Percentiles rank a stretch among this genome's conserved stretches.
These are phyloP conservation scores for Paralichthys olivaceus DNA, from an alignment of 2,113 vertebrate genomes.

Conservation along the genomic window DNA sequence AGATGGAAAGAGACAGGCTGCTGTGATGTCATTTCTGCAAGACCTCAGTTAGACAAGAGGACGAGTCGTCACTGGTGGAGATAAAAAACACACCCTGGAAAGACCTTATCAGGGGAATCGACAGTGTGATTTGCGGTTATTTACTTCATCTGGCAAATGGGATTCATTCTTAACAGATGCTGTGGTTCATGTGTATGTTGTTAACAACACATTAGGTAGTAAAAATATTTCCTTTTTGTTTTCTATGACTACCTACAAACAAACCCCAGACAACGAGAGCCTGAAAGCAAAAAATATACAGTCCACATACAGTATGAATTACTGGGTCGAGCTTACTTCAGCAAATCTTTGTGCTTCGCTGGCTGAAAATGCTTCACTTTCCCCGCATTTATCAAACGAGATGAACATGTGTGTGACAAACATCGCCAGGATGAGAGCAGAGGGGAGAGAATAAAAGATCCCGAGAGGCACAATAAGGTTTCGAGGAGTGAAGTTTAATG, in stretches of 20 bases:
- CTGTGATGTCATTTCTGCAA: constrained; percentile 53
- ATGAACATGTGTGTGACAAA: constrained; percentile 26
- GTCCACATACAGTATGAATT: neutral
- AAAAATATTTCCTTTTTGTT: constrained; percentile 30
- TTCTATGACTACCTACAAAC: constrained; percentile 18
- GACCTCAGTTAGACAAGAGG: constrained; percentile 8
- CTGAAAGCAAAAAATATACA: constrained; percentile 25
- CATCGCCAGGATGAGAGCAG: neutral
- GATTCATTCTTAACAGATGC: constrained; percentile 51
- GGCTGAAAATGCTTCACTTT: constrained; percentile 30
- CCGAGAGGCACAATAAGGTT: constrained; percentile 44
- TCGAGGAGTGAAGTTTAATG: constrained; percentile 73
- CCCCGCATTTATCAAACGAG: constrained; percentile 24
- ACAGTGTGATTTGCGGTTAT: constrained; percentile 24
- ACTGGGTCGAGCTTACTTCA: constrained; percentile 24
- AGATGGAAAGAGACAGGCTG: constrained; percentile 43
- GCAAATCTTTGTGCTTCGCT: constrained; percentile 40
- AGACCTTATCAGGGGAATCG: constrained; percentile 33
- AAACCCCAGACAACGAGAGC: constrained; percentile 28
- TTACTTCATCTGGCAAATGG: constrained; percentile 39
- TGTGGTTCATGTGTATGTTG: constrained; percentile 50
- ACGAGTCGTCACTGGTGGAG: constrained; percentile 9
- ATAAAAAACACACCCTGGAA: neutral
- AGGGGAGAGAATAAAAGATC: constrained; percentile 43
- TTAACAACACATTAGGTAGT: constrained; percentile 45